These are phyloP conservation scores for Eudasyphora cyanicolor DNA, from an alignment of 2,888 invertebrate genomes.

Conservation along the genomic window DNA sequence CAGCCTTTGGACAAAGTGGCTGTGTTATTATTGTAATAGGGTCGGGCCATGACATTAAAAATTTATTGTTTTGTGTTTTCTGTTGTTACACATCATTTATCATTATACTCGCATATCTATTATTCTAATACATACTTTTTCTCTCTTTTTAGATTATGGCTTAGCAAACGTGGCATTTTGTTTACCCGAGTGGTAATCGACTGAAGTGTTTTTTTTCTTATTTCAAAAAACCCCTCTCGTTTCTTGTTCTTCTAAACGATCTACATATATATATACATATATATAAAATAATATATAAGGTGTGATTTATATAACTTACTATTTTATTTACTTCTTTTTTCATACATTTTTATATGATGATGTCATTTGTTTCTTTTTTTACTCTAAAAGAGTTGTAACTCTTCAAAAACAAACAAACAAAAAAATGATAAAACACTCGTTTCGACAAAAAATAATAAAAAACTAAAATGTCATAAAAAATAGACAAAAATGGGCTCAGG, in stretches of 20 bases:
- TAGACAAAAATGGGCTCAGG: slow-evolving; percentile 57
- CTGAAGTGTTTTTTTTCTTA: slow-evolving; percentile 70
- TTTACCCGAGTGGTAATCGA: slow-evolving; percentile 79
- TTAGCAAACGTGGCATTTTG: slow-evolving; percentile 81
- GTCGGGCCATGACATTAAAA: no score
- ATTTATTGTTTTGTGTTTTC: no score
- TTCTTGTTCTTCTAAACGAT: slow-evolving; percentile 53
- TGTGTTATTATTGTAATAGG: no score
- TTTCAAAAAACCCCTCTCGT: slow-evolving; percentile 7
- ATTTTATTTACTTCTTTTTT: slow-evolving; percentile 50
- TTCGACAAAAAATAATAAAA: background rate
- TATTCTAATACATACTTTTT: no score
- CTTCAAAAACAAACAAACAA: slow-evolving; percentile 28
- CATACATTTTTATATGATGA: slow-evolving; percentile 10
- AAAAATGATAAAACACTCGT: no score
- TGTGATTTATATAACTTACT: slow-evolving; percentile 63
- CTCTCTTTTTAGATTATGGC: slow-evolving; percentile 84
- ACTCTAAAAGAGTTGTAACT: slow-evolving; percentile 29
- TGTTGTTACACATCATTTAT: no score
- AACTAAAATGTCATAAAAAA: background rate
- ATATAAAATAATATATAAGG: slow-evolving; percentile 41
- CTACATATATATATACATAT: slow-evolving; percentile 26
- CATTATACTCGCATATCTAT: no score
- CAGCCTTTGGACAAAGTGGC: no score
- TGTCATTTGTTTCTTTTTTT: slow-evolving; percentile 37